Percentiles rank a stretch among this genome's conserved stretches.
phyloP scores from a whole-genome alignment of 1,140 invertebrate species.

The Oppia nitens region DNA sequence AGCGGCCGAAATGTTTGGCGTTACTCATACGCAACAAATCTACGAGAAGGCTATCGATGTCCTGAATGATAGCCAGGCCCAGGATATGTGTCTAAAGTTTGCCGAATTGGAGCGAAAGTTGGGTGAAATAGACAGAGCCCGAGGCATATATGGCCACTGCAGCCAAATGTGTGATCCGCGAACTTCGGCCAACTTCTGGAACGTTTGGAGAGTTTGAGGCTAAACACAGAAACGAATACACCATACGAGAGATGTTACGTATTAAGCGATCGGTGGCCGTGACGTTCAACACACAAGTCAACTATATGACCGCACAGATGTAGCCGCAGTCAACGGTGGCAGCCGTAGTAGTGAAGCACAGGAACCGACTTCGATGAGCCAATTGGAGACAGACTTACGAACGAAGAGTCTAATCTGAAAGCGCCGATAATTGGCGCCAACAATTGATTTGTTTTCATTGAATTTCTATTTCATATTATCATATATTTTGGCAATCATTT shows the following conservation, averaged over 20 bases:
- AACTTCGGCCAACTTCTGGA: constrained; percentile 78
- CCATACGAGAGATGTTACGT: constrained; percentile 94
- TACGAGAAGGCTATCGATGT: constrained; percentile 96
- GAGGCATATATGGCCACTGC: constrained; percentile 93
- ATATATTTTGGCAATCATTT: no score
- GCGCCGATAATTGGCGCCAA: not conserved
- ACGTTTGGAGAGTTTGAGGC: constrained; percentile 99
- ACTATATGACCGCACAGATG: constrained; percentile 86
- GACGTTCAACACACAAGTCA: constrained; percentile 78
- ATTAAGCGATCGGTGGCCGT: constrained; percentile 95
- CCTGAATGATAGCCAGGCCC: constrained; percentile 69
- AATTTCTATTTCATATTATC: constrained; percentile 25
- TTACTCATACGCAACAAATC: constrained; percentile 87
- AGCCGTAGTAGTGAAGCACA: constrained; percentile 31
- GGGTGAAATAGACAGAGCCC: constrained; percentile 89
- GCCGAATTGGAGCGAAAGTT: constrained; percentile 94
- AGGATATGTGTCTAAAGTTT: constrained; percentile 92
- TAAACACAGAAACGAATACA: constrained; percentile 98
- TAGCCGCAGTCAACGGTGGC: constrained; percentile 43
- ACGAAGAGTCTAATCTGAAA: not conserved
- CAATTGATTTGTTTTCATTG: constrained; percentile 29
- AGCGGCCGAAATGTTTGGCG: constrained; percentile 90
- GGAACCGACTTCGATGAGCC: constrained; percentile 1
- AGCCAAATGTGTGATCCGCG: constrained; percentile 98
- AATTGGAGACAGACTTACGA: constrained; percentile 8